A percentile compares a stretch with the other conserved stretches of the same genome.
Conservation (phyloP, 2,888 invertebrate genomes). For the Chrysolina americana region DNA sequence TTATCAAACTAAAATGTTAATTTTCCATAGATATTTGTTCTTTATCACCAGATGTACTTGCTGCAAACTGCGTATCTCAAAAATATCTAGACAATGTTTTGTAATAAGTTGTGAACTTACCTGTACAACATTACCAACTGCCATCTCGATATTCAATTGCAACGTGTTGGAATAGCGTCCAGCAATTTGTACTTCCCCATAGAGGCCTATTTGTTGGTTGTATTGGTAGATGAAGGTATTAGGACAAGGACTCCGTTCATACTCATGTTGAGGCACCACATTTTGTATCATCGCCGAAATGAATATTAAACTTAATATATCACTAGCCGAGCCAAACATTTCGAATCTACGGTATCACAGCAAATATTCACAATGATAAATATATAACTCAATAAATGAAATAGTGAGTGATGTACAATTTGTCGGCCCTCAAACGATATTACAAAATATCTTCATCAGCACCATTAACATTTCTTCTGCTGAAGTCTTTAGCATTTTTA, state of each 20-base stretch:
- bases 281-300: constrained; percentile 13
- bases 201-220: constrained; percentile 67
- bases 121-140: constrained; percentile 62
- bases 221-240: constrained; percentile 67
- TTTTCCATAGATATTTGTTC: too few relatives aligned
- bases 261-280: neutral
- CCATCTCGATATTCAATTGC: constrained; percentile 62
- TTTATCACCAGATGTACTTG: too few relatives aligned
- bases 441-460: too few relatives aligned
- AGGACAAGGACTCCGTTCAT: constrained; percentile 64
- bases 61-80: too few relatives aligned
- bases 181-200: constrained; percentile 67
- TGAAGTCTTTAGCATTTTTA: too few relatives aligned
- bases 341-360: constrained; percentile 3
- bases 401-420: too few relatives aligned
- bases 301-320: constrained; percentile 24
- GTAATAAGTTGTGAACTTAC: constrained; percentile 53
- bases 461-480: too few relatives aligned
- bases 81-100: neutral
- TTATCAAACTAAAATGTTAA: too few relatives aligned
- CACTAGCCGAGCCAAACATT: constrained; percentile 18
- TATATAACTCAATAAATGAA: neutral
- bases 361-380: neutral
- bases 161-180: constrained; percentile 57
- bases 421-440: too few relatives aligned